Conservation (phyloP, 2,888 invertebrate species). For the Pseudococcus longispinus region DNA sequence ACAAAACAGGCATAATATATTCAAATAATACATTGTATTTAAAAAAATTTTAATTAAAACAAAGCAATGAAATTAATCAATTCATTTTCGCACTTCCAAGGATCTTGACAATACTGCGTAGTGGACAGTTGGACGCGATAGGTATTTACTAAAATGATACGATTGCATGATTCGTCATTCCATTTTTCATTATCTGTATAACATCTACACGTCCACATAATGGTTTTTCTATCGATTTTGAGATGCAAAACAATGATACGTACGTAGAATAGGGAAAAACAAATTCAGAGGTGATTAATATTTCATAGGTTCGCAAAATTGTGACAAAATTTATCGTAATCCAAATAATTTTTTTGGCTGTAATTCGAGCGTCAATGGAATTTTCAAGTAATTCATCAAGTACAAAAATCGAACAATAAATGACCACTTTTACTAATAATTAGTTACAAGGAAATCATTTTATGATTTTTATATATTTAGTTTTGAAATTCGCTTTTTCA, state of each 20-base stretch:
- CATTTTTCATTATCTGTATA: neutral
- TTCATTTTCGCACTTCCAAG: neutral
- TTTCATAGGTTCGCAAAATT: neutral
- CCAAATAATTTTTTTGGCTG: neutral
- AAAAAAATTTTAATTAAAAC: neutral
- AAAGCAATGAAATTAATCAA: neutral
- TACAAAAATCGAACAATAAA: neutral
- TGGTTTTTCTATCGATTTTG: conserved; percentile 13
- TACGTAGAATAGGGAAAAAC: neutral
- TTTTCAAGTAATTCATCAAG: neutral
- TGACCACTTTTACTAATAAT: neutral
- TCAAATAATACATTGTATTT: conserved; percentile 9
- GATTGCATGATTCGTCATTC: conserved; percentile 1
- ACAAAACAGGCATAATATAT: conserved; percentile 59
- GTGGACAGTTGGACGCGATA: neutral
- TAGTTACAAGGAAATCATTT: neutral
- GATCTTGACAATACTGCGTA: neutral
- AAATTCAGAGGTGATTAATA: neutral
- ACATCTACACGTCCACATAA: neutral
- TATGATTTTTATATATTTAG: neutral
- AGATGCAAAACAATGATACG: conserved; percentile 14
- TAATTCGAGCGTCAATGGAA: neutral
- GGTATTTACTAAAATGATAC: neutral
- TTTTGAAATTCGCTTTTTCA: neutral
- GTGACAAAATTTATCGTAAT: neutral